Percentiles rank a stretch among this genome's conserved stretches.
Evolutionary conservation across 1,140 invertebrate genomes (phyloP).

Genomic region (Lepidotrigona ventralis): DNA sequence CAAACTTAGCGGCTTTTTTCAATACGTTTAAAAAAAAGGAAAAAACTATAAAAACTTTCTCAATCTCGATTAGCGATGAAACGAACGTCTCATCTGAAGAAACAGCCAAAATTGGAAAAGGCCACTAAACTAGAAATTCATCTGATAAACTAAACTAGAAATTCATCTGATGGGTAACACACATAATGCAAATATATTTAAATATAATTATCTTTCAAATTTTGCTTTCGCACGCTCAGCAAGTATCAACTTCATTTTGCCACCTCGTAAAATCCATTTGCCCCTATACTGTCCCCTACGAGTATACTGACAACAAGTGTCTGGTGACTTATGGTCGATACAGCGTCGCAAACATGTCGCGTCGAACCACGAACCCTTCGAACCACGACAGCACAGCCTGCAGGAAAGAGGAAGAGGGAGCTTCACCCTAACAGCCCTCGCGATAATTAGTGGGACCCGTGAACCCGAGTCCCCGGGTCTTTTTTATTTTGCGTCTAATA

Average conservation of each 20-base stretch:
- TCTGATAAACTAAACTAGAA: too few species aligned
- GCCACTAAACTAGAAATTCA: too few species aligned
- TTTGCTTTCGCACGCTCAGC: background rate
- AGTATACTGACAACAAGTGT: background rate
- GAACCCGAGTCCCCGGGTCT: background rate
- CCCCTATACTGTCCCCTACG: background rate
- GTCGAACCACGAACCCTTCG: background rate
- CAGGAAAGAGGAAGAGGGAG: background rate
- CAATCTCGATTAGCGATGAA: too few species aligned
- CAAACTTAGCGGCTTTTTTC: too few species aligned
- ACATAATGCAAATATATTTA: too few species aligned
- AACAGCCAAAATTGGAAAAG: too few species aligned
- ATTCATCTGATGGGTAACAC: too few species aligned
- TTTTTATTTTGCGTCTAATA: background rate
- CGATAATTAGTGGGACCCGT: slow-evolving; percentile 12
- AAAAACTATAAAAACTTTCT: too few species aligned
- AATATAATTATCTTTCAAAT: too few species aligned
- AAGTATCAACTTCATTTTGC: background rate
- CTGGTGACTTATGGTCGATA: background rate
- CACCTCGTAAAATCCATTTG: background rate
- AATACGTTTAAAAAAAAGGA: too few species aligned
- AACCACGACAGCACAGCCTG: background rate
- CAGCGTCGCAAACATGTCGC: background rate
- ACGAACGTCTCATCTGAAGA: too few species aligned
- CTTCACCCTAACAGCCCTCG: background rate